Evolutionary conservation across 2,113 vertebrate genomes (phyloP), one percentile per base, ranked within the genome.

Genomic region (Callionymus lyra): DNA sequence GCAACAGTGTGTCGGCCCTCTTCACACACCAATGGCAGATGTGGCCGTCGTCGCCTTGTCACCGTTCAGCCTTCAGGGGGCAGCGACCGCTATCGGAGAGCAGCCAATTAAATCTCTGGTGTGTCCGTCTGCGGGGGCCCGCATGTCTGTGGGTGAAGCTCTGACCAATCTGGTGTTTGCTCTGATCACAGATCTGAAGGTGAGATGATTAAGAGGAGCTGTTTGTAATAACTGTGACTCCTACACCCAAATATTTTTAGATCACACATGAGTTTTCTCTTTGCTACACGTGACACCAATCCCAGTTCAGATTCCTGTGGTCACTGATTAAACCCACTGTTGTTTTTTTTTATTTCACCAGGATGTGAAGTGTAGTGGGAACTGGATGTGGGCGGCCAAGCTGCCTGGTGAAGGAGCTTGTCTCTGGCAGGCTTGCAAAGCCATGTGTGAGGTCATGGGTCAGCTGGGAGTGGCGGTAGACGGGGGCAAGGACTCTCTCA

Each of bases 321-420:
- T 27, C 21, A 4, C 21, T 27, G 21, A n/a, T n/a, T n/a, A n/a
- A n/a, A n/a, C n/a, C n/a, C n/a, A n/a, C n/a, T n/a, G n/a, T n/a
- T 12, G 2, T 68, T 36, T 44, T 12, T 56, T 47, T 15, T n/a
- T n/a, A n/a, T n/a, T n/a, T n/a, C n/a, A n/a, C n/a, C 41, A 94
- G 92, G 92, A 93, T 13, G 90, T 94, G 38, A 94, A 94, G 53
- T 94, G 91, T 37, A 94, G 92, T 10, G 91, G 88, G 4, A 94
- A 94, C 80, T 94, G 92, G 92, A 94, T 94, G 91, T 94, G 92
- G 92, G 86, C 91, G 0, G 92, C 92, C 13, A 93, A 92, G 72
- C 84, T 93, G 12, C 87, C 86, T 0, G 91, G 91, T 2, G 92
- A 94, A 38, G 91, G 92, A 0, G 86, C 85, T 0, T 72, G 72